phyloP scores from a whole-genome alignment of 2,888 invertebrate genomes.

The Atrina japonica region DNA sequence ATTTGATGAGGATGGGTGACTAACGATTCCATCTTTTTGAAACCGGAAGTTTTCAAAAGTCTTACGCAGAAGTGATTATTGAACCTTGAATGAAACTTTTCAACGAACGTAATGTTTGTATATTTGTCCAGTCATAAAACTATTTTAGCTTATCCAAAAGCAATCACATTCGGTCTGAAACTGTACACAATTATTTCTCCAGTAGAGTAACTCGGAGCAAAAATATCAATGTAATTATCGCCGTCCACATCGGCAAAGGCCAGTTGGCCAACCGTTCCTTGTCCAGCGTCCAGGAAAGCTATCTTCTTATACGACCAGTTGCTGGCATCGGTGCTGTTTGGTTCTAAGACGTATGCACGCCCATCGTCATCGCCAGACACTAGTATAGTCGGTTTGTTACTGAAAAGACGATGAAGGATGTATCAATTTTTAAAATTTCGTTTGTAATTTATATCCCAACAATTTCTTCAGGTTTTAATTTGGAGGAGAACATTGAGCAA shows the following conservation, averaged over 20 bases:
- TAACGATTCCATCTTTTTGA: no score
- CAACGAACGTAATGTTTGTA: no score
- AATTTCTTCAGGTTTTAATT: no score
- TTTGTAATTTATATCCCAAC: no score
- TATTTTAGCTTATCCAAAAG: constrained; percentile 12
- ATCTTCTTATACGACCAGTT: constrained; percentile 62
- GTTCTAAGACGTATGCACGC: constrained; percentile 58
- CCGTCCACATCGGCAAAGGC: constrained; percentile 64
- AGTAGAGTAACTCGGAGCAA: constrained; percentile 62
- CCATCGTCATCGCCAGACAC: constrained; percentile 73
- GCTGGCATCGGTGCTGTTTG: constrained; percentile 40
- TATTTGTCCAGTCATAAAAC: no score
- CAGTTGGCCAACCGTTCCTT: constrained; percentile 63
- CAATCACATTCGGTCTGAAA: constrained; percentile 29
- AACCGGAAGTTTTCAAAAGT: no score
- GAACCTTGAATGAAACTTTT: no score
- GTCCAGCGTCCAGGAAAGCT: constrained; percentile 50
- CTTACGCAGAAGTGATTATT: no score
- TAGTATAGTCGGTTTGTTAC: constrained; percentile 54
- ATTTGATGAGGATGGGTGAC: no score
- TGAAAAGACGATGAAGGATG: no score
- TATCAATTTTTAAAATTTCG: no score
- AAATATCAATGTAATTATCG: constrained; percentile 64
- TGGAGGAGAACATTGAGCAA: no score
- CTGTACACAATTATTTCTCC: constrained; percentile 59